These are phyloP conservation scores for Patagioenas fasciata DNA, from an alignment of 2,113 vertebrate genomes.

Conservation along the genomic window DNA sequence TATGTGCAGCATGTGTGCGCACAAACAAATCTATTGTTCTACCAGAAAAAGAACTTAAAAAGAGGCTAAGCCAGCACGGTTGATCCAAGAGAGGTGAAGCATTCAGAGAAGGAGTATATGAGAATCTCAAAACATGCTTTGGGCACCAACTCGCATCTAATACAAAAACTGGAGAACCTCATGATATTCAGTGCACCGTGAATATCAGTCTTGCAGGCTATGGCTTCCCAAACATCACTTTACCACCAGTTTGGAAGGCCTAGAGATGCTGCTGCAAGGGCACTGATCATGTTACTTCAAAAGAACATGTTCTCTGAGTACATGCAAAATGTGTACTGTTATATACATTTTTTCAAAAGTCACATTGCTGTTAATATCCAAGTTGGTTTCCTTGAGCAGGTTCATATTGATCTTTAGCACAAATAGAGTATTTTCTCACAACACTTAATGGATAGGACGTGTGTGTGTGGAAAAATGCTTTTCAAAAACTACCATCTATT, in stretches of 20 bases:
- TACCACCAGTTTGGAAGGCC: neutral
- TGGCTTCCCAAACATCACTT: rapidly evolving
- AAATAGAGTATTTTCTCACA: neutral
- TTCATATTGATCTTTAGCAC: neutral
- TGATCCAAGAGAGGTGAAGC: neutral
- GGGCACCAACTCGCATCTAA: neutral
- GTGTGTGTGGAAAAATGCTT: neutral
- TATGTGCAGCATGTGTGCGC: rapidly evolving
- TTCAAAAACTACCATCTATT: neutral
- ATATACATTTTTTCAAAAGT: neutral
- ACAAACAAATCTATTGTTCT: neutral
- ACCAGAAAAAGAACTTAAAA: neutral
- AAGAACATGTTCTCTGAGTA: neutral
- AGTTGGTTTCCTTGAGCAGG: neutral
- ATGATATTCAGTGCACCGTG: rapidly evolving
- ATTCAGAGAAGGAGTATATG: neutral
- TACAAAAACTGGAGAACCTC: neutral
- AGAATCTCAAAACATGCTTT: neutral
- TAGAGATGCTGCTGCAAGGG: neutral
- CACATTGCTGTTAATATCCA: neutral
- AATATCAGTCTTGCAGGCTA: neutral
- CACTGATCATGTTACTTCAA: neutral
- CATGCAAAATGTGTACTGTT: neutral
- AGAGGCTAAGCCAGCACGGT: neutral
- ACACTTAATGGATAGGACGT: neutral